These are phyloP conservation scores for Heterochromis multidens DNA, from an alignment of 2,113 vertebrate species.

Conservation along the genomic window DNA sequence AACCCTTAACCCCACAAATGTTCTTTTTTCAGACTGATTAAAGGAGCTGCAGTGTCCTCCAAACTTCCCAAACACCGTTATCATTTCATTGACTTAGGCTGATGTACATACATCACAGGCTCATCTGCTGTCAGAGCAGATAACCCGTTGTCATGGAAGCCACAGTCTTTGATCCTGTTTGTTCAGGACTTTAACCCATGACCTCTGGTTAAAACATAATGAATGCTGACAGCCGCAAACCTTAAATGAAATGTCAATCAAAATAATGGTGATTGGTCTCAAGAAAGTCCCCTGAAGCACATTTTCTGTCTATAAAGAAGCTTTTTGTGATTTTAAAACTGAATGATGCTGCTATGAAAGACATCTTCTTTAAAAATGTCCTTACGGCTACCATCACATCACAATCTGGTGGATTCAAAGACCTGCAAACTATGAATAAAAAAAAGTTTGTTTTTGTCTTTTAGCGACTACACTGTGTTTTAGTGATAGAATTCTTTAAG, in stretches of 20 bases:
- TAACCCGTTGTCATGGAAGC: constrained; percentile 30
- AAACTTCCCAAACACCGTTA: background rate
- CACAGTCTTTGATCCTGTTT: constrained; percentile 24
- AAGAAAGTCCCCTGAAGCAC: background rate
- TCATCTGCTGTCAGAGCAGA: constrained; percentile 30
- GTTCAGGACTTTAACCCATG: background rate
- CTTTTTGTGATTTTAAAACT: background rate
- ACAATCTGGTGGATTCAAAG: background rate
- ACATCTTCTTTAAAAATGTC: background rate
- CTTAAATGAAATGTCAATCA: background rate
- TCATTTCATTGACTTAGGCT: constrained; percentile 13
- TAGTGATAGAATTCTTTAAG: background rate
- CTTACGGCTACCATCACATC: background rate
- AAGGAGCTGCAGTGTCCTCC: background rate
- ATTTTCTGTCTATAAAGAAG: background rate
- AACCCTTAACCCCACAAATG: background rate
- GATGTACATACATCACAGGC: constrained; percentile 37
- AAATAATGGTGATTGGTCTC: background rate
- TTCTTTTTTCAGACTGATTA: background rate
- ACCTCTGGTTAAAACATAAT: constrained; percentile 10
- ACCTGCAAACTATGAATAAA: background rate
- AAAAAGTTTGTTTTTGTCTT: background rate
- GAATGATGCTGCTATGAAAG: background rate
- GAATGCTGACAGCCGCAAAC: background rate
- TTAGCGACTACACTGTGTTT: background rate